Evolutionary conservation across 1,140 invertebrate species (phyloP).

Genomic region (Listronotus bonariensis): DNA sequence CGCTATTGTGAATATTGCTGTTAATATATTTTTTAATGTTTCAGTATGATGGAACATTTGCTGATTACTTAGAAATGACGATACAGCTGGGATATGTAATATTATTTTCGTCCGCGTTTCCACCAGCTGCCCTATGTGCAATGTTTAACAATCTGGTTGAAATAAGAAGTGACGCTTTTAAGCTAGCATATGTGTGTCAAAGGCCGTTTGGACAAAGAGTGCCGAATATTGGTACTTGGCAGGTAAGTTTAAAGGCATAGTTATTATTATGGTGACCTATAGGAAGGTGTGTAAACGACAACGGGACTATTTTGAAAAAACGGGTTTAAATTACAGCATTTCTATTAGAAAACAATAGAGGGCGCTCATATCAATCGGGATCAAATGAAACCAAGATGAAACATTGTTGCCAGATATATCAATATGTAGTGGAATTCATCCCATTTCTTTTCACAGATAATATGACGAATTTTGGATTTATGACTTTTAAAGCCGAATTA

Average conservation of each 20-base stretch:
- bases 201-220: conserved; percentile 90
- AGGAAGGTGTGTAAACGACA: no score
- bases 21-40: conserved; percentile 17
- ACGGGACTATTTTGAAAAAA: no score
- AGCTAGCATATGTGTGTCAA: conserved; percentile 92
- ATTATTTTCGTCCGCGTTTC: conserved; percentile 94
- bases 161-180: conserved; percentile 94
- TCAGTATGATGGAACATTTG: conserved; percentile 90
- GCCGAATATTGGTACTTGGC: conserved; percentile 96
- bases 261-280: no score
- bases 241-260: conserved; percentile 63
- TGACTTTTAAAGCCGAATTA: no score
- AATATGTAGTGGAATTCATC: no score
- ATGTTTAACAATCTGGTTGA: conserved; percentile 93
- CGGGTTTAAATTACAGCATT: no score
- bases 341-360: no score
- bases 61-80: conserved; percentile 97
- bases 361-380: no score
- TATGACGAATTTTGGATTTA: no score
- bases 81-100: conserved; percentile 97
- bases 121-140: conserved; percentile 90
- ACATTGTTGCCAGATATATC: no score
- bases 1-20: not conserved
- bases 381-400: no score
- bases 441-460: no score